Evolutionary conservation across 2,113 vertebrate species (phyloP).

Genomic region (Lamprotornis superbus): DNA sequence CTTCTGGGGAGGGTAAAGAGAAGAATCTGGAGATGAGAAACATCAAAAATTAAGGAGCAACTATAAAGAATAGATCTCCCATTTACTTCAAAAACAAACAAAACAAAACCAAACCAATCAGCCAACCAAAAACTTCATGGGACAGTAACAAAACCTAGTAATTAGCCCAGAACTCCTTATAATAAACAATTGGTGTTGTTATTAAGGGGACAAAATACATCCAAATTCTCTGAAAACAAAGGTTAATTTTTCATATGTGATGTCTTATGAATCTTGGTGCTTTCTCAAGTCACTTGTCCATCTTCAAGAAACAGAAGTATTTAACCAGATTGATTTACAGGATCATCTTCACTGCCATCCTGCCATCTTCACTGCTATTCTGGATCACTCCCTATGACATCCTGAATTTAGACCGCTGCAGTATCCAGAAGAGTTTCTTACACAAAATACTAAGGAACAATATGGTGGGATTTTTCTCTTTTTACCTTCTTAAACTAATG

Average conservation of each 20-base stretch:
- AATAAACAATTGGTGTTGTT: not conserved
- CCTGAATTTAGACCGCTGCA: not conserved
- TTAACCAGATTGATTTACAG: not conserved
- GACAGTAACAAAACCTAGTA: not conserved
- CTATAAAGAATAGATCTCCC: not conserved
- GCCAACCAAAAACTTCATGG: not conserved
- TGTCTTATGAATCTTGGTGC: not conserved
- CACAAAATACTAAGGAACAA: not conserved
- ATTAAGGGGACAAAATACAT: not conserved
- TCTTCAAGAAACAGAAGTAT: not conserved
- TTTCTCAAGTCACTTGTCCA: not conserved
- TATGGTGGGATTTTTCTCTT: rapidly evolving
- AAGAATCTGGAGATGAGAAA: not conserved
- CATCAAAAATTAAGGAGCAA: not conserved
- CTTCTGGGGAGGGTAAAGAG: rapidly evolving
- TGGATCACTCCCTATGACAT: not conserved
- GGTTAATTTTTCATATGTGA: not conserved
- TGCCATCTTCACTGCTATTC: not conserved
- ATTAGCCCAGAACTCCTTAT: not conserved
- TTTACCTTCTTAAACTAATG: not conserved
- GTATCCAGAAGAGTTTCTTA: not conserved
- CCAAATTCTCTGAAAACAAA: not conserved
- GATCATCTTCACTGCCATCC: not conserved
- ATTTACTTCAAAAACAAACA: not conserved
- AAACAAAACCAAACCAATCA: not conserved